phyloP scores from a whole-genome alignment of 2,113 vertebrate genomes.

The Phyllopteryx taeniolatus region DNA sequence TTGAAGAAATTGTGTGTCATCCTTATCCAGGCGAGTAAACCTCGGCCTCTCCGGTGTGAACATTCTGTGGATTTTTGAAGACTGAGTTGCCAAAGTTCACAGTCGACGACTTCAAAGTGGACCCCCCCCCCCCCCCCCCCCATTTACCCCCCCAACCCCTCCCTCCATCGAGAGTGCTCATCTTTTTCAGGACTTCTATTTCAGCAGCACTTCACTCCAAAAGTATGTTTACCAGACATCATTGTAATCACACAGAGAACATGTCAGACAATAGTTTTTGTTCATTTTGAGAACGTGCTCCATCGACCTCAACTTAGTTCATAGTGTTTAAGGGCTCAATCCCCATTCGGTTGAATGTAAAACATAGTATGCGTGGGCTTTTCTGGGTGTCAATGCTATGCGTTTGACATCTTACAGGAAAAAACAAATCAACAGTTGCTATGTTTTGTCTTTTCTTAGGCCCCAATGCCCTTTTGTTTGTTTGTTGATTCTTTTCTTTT shows the following conservation, averaged over 20 bases:
- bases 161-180: neutral
- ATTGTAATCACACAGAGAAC: constrained; percentile 9
- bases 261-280: constrained; percentile 11
- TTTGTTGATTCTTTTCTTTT: neutral
- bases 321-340: constrained; percentile 29
- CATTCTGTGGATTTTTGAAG: constrained; percentile 90
- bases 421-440: neutral
- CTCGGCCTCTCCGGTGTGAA: constrained; percentile 93
- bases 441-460: neutral
- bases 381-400: constrained; percentile 7
- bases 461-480: neutral
- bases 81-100: constrained; percentile 40
- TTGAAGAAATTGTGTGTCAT: neutral
- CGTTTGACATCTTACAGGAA: neutral
- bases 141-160: neutral
- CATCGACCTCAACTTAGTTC: constrained; percentile 46
- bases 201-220: constrained; percentile 13
- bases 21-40: constrained; percentile 83
- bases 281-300: constrained; percentile 46
- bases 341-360: constrained; percentile 48
- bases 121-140: neutral
- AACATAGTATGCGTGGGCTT: constrained; percentile 23
- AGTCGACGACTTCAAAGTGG: constrained; percentile 1
- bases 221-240: neutral
- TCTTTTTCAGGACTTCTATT: constrained; percentile 6